Evolutionary conservation across 2,888 invertebrate genomes (phyloP).

Genomic region (Acronicta leporina): DNA sequence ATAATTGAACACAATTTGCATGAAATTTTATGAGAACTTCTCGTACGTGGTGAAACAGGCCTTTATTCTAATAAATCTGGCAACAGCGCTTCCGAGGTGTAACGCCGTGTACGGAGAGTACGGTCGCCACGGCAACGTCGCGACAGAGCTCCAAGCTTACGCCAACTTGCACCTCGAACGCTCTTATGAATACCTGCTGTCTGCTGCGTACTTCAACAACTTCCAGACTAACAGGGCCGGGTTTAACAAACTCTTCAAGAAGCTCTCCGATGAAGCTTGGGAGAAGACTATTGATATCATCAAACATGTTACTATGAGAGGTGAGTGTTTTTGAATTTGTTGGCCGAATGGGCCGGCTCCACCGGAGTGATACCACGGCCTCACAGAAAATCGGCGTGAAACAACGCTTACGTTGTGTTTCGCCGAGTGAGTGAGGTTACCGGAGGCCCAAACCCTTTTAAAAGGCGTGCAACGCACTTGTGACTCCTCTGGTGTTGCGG

Average conservation of each 20-base stretch:
- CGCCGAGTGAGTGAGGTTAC: no score
- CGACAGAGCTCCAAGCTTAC: conserved; percentile 84
- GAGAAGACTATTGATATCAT: conserved; percentile 92
- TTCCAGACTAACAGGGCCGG: conserved; percentile 93
- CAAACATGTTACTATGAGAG: conserved; percentile 93
- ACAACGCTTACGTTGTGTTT: no score
- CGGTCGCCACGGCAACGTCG: conserved; percentile 81
- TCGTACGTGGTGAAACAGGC: no score
- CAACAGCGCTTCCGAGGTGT: conserved; percentile 86
- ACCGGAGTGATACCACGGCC: no score
- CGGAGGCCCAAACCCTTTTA: no score
- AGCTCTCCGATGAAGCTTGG: conserved; percentile 93
- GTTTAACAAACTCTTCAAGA: conserved; percentile 92
- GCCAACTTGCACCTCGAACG: conserved; percentile 91
- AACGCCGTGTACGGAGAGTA: conserved; percentile 91
- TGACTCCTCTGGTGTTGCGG: no score
- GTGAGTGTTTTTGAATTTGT: conserved; percentile 79
- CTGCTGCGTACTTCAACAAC: conserved; percentile 93
- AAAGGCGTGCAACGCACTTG: no score
- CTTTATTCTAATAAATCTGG: conserved; percentile 21
- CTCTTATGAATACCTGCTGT: conserved; percentile 93
- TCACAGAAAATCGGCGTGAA: no score
- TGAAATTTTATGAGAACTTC: no score
- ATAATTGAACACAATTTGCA: no score
- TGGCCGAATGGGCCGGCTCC: no score